phyloP scores from a whole-genome alignment of 2,113 vertebrate species.

The Pionites leucogaster region DNA sequence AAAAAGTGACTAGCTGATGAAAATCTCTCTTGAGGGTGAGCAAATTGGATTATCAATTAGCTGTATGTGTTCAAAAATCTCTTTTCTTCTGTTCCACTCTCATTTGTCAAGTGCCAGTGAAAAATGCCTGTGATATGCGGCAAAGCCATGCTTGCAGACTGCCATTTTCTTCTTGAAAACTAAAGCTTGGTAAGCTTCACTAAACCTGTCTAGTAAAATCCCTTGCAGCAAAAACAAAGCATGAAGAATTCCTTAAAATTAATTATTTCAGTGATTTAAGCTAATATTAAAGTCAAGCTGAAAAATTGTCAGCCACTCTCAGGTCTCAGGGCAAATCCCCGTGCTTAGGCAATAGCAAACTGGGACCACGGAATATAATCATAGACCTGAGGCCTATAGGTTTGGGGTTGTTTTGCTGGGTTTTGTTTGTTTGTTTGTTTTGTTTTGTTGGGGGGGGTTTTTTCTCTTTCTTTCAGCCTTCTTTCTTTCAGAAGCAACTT shows the following conservation, averaged over 20 bases:
- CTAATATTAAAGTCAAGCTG: constrained; percentile 30
- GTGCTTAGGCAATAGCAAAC: not conserved
- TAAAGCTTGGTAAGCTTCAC: constrained; percentile 33
- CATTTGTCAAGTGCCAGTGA: constrained; percentile 49
- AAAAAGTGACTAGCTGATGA: constrained; percentile 51
- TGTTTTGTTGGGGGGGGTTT: no score
- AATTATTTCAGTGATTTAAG: constrained; percentile 35
- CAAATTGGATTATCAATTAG: constrained; percentile 67
- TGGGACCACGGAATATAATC: not conserved
- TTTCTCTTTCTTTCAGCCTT: not conserved
- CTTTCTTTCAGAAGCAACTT: not conserved
- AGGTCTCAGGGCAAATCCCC: not conserved
- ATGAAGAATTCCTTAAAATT: constrained; percentile 25
- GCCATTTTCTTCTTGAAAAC: constrained; percentile 32
- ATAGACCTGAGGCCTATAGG: not conserved
- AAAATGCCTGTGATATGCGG: not conserved
- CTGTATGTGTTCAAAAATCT: constrained; percentile 1
- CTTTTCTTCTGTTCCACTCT: constrained; percentile 14
- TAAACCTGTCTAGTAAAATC: constrained; percentile 40
- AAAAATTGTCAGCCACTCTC: not conserved
- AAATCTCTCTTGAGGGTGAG: constrained; percentile 51
- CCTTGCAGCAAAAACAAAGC: constrained; percentile 35
- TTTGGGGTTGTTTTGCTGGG: not conserved
- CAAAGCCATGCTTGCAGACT: constrained; percentile 14
- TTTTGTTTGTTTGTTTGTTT: not conserved